These are phyloP conservation scores for Upupa epops DNA, from an alignment of 2,113 vertebrate species.

Conservation along the genomic window DNA sequence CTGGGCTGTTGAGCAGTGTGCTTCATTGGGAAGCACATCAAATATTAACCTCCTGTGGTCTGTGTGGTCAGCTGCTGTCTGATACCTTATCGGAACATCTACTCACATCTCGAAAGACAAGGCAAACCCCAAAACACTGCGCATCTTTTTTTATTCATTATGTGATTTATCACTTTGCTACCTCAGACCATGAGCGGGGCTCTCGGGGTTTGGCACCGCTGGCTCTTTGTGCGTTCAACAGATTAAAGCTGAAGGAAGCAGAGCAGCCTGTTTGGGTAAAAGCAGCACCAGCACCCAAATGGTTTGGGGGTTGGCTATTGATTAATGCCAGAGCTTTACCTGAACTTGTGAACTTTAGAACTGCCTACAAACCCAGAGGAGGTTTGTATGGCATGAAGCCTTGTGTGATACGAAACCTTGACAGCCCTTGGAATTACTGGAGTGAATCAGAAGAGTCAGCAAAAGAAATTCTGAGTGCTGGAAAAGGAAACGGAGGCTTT, in stretches of 20 bases:
- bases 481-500: neutral
- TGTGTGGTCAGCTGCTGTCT: slow-evolving; percentile 18
- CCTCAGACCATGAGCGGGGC: neutral
- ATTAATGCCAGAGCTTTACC: neutral
- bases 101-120: neutral
- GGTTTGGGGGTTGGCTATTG: neutral
- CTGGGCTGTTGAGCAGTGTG: neutral
- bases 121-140: neutral
- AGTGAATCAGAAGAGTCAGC: neutral
- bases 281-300: neutral
- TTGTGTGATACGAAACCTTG: neutral
- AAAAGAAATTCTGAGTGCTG: neutral
- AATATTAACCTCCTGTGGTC: neutral
- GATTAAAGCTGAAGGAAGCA: neutral
- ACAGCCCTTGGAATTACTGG: neutral
- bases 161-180: neutral
- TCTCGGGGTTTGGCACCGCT: fast-evolving
- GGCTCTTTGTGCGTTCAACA: neutral
- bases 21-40: neutral
- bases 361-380: neutral
- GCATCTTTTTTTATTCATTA: neutral
- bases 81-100: neutral
- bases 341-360: neutral
- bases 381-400: too few relatives aligned
- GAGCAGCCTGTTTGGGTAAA: neutral